Base-by-base conservation (phyloP, 1,140 invertebrate genomes). In the Amphibalanus amphitrite region DNA sequence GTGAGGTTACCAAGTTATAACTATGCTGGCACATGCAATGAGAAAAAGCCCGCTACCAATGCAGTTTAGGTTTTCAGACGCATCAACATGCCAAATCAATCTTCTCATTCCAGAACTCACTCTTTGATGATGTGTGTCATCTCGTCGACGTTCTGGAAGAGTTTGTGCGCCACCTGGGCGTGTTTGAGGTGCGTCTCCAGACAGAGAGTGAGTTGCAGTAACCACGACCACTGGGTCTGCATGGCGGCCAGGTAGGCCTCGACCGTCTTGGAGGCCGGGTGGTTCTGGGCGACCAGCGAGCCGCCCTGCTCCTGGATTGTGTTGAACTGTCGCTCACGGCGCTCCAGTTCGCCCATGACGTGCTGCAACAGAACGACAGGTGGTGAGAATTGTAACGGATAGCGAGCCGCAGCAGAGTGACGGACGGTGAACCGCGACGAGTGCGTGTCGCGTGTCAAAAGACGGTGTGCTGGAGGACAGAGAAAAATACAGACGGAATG, bases 171-270 rank as follows among this genome's bases (percentile, higher is more conserved):
- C 71, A 90, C 88, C 0, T 90, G 86, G 1, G 93, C 90, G 80
- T 97, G 89, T 78, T 93, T 92, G 23, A 98, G 81, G 81, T 98
- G 96, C 0, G 91, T 90, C 80, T 98, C 95, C 23, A 98, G 82
- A 76, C 95, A 98, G 26, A 93, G 85, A 0, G 92, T 95, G 23
- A 99, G 82, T 77, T 98, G 93, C 0, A 98, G 82, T 0, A 99
- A 83, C 95, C 95, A 98, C 25, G 94, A 91, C 95, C 96, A 98
- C 80, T 97, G 94, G 0, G 90, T 92, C 81, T 98, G 93, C 89
- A 99, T 92, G 38, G 92, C 92, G 69, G 91, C 89, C 82, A 98
- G 86, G 82, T 97, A 95, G 0, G 91, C 88, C 83, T 98, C 95
- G 76, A 99, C 95, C 30, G 91, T 93, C 80, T 96, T 95, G 20